Base-by-base conservation (phyloP, 1,140 invertebrate species). In the Phocides pigmalion region DNA sequence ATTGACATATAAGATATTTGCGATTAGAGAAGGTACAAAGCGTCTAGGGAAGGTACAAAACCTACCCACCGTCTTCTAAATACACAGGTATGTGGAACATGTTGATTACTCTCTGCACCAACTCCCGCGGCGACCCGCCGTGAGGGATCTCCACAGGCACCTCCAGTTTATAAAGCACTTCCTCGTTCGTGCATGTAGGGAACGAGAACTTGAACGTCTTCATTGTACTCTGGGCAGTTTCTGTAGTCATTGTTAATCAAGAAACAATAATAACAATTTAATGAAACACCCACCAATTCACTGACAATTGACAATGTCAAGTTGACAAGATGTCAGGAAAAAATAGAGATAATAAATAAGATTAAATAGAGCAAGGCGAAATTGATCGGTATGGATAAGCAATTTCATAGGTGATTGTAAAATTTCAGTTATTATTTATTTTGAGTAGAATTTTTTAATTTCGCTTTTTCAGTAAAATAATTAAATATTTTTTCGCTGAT, bases 51-150 rank as follows among this genome's bases (percentile, higher is more conserved):
- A 1, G n/a, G 8, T 35, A 35, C 3, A n/a, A 12, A n/a, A 42
- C 47, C 19, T 50, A 68, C 92, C 72, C 63, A 89, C 91, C 89
- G 58, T 92, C 85, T 89, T 96, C 94, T 14, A 96, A 85, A 71
- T 94, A 95, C 67, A 93, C 94, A 4, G 95, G 96, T 39, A 96
- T 87, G 71, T 95, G 94, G 75, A 96, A 95, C 62, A 94, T 94
- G 22, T 93, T 92, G 62, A 96, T 92, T 12, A 96, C 90, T 64
- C 95, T 89, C 69, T 95, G 93, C 6, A 94, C 93, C 1, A 96
- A 89, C 87, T 96, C 95, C 46, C 92, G 81, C 12, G 94, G 90
- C 0, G 91, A 94, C 3, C 93, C 93, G 28, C 75, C 73, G 76
- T 92, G 93, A 0, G 94, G 94, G 54, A 95, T 94, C 77, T 93